Evolutionary conservation across 2,113 vertebrate genomes (phyloP).

Genomic region (Rattus rattus): DNA sequence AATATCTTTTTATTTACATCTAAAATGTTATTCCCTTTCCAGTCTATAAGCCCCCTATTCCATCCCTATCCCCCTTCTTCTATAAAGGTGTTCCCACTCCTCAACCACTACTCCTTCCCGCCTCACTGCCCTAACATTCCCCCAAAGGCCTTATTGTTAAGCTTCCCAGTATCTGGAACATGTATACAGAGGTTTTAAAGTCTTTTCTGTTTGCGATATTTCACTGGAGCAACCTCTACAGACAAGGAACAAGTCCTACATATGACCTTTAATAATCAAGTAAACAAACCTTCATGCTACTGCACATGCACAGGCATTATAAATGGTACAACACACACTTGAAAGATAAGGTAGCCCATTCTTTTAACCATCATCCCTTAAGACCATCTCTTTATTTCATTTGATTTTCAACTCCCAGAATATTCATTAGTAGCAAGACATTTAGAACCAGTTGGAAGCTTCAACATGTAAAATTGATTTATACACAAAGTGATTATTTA

Average conservation of each 20-base stretch:
- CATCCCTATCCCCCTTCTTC: too few species aligned
- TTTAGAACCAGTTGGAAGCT: neutral
- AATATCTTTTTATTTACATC: too few species aligned
- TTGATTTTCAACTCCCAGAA: neutral
- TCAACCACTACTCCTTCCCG: too few species aligned
- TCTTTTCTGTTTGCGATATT: neutral
- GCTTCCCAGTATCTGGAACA: neutral
- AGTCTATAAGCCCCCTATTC: too few species aligned
- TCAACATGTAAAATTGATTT: neutral
- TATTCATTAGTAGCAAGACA: too few species aligned
- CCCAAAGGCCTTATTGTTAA: too few species aligned
- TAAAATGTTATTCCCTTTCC: too few species aligned
- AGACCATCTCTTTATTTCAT: neutral
- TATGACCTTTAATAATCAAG: too few species aligned
- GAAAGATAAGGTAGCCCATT: neutral
- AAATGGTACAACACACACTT: neutral
- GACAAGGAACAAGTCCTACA: neutral
- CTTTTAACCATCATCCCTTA: too few species aligned
- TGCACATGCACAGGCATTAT: neutral
- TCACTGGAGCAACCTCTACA: neutral
- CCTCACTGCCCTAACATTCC: too few species aligned
- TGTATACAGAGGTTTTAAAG: neutral
- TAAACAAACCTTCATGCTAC: neutral
- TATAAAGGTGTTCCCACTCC: too few species aligned
- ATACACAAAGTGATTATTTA: neutral